These are phyloP conservation scores for Epistrophella euchroma DNA, from an alignment of 2,888 invertebrate species.

Conservation along the genomic window DNA sequence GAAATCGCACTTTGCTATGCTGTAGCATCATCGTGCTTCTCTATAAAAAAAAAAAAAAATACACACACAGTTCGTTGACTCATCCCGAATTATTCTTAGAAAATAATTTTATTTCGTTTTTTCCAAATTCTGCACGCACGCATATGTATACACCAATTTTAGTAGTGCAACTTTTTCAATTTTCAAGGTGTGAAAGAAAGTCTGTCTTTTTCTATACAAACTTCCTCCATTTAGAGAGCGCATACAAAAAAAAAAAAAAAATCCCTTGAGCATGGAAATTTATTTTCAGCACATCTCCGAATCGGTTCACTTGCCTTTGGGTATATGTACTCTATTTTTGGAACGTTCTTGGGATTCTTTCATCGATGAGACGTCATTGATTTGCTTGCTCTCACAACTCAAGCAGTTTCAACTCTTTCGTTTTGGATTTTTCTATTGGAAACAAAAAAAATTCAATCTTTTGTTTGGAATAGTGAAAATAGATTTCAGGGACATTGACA, in stretches of 20 bases:
- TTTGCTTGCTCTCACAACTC: slow-evolving; percentile 7
- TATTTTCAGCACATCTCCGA: neutral
- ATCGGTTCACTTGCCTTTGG: slow-evolving; percentile 28
- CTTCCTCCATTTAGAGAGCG: slow-evolving; percentile 6
- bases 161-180: slow-evolving; percentile 46
- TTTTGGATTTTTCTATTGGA: slow-evolving; percentile 11
- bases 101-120: slow-evolving; percentile 26
- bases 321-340: slow-evolving; percentile 11
- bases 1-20: slow-evolving; percentile 38
- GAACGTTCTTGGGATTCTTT: slow-evolving; percentile 47
- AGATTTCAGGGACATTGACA: slow-evolving; percentile 72
- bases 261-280: neutral
- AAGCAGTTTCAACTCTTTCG: slow-evolving; percentile 19
- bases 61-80: slow-evolving; percentile 70
- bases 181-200: slow-evolving; percentile 69
- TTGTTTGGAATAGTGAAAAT: slow-evolving; percentile 54
- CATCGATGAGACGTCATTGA: slow-evolving; percentile 64
- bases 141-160: neutral
- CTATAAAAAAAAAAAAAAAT: neutral
- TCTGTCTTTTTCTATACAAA: neutral
- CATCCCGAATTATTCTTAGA: slow-evolving; percentile 71
- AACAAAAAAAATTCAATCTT: slow-evolving; percentile 23
- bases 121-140: slow-evolving; percentile 23
- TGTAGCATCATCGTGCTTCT: slow-evolving; percentile 2
- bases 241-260: neutral